Conservation (phyloP, 2,888 invertebrate species). For the Operophtera brumata region DNA sequence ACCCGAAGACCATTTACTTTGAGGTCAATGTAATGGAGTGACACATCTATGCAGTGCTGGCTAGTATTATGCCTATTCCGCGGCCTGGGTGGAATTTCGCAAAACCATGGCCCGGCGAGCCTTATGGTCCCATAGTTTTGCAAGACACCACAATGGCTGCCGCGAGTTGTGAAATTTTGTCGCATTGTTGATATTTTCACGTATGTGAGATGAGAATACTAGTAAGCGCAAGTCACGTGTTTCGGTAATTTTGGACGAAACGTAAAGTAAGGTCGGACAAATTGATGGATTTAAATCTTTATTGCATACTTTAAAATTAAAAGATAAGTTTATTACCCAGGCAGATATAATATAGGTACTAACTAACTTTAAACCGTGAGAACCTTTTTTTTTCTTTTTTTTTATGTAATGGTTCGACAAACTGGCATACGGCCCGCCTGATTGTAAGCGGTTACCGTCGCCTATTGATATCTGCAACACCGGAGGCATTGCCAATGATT, state of each 20-base stretch:
- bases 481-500: no score
- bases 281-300: constrained; percentile 2
- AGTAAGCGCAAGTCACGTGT: constrained; percentile 4
- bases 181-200: constrained; percentile 47
- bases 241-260: constrained; percentile 11
- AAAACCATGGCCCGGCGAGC: constrained; percentile 32
- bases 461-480: no score
- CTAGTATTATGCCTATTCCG: background rate
- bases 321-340: background rate
- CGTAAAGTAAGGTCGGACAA: constrained; percentile 3
- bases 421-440: no score
- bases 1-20: no score
- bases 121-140: constrained; percentile 53
- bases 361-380: no score
- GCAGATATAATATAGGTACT: no score
- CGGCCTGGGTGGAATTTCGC: constrained; percentile 20
- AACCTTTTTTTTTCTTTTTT: no score
- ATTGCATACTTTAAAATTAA: background rate
- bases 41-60: constrained; percentile 6
- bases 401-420: no score
- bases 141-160: constrained; percentile 43
- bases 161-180: constrained; percentile 49
- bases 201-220: constrained; percentile 34
- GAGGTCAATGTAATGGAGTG: no score
- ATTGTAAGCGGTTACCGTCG: no score